These are phyloP conservation scores for Acromyrmex heyeri DNA, from an alignment of 1,140 invertebrate species.

Conservation along the genomic window DNA sequence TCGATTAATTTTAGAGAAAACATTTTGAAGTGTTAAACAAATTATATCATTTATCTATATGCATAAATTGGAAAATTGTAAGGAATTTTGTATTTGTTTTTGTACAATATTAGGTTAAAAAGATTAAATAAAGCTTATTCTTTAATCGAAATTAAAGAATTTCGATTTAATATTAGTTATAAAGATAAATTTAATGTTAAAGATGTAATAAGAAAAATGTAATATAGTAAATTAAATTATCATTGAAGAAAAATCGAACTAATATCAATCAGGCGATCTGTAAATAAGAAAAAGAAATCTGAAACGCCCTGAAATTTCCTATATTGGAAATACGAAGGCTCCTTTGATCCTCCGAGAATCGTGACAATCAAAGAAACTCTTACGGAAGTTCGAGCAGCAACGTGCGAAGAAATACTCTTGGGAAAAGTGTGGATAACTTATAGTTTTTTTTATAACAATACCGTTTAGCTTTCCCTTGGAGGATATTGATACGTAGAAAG, in stretches of 20 bases:
- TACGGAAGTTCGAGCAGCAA: conserved; percentile 13
- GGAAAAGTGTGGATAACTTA: conserved; percentile 38
- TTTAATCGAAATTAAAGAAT: not conserved
- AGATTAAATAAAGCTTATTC: not conserved
- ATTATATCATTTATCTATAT: no score
- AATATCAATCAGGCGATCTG: not conserved
- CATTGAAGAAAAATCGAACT: not conserved
- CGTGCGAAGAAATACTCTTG: conserved; percentile 25
- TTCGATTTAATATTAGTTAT: not conserved
- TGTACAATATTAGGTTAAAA: not conserved
- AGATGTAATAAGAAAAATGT: not conserved
- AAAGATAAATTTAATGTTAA: not conserved
- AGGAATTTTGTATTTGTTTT: not conserved
- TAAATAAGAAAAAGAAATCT: conserved; percentile 3
- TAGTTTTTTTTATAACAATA: conserved; percentile 34
- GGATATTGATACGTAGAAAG: conserved; percentile 38
- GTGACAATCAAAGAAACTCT: conserved; percentile 39
- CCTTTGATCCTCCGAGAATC: conserved; percentile 21
- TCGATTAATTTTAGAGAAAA: not conserved
- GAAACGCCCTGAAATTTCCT: not conserved
- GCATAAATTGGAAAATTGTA: not conserved
- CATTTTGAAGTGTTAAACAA: not conserved
- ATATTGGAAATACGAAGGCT: not conserved
- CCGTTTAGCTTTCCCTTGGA: conserved; percentile 29
- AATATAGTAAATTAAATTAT: not conserved